Evolutionary conservation across 2,113 vertebrate genomes (phyloP).

Genomic region (Siphamia tubifer): DNA sequence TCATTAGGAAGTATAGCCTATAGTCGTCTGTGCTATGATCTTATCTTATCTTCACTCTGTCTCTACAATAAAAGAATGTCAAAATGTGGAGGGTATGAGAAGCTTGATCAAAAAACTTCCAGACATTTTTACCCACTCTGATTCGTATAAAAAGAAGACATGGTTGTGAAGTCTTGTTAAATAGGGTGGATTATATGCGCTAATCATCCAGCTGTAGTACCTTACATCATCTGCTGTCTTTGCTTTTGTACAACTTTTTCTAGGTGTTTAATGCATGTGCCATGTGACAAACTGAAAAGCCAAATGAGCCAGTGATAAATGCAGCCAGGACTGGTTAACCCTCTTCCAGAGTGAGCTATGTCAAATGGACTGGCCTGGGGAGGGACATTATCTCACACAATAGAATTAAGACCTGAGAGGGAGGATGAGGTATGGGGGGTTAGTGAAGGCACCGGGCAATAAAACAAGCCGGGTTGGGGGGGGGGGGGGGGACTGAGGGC

Average conservation of each 20-base stretch:
- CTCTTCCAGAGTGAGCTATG: slow-evolving; percentile 39
- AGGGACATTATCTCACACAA: slow-evolving; percentile 66
- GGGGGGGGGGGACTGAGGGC: neutral
- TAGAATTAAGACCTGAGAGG: slow-evolving; percentile 71
- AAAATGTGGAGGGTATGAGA: slow-evolving; percentile 35
- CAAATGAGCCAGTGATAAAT: slow-evolving; percentile 42
- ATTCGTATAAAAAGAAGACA: slow-evolving; percentile 27
- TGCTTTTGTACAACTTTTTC: slow-evolving; percentile 20
- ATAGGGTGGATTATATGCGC: slow-evolving; percentile 29
- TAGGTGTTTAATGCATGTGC: neutral
- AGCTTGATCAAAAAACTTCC: slow-evolving; percentile 63
- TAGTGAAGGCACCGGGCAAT: slow-evolving; percentile 35
- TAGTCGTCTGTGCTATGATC: slow-evolving; percentile 12
- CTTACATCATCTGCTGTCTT: slow-evolving; percentile 22
- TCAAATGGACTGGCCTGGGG: slow-evolving; percentile 50
- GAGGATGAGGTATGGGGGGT: slow-evolving; percentile 29
- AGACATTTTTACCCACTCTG: slow-evolving; percentile 31
- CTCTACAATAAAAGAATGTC: neutral
- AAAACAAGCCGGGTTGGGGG: slow-evolving; percentile 24
- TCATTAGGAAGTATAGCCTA: neutral
- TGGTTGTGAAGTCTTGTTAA: slow-evolving; percentile 39
- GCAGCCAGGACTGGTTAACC: slow-evolving; percentile 10
- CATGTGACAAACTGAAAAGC: slow-evolving; percentile 37
- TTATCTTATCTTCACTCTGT: neutral
- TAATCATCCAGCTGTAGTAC: slow-evolving; percentile 11